Base-by-base conservation (phyloP, 2,797 vertebrate species). In the Anniella stebbinsi region DNA sequence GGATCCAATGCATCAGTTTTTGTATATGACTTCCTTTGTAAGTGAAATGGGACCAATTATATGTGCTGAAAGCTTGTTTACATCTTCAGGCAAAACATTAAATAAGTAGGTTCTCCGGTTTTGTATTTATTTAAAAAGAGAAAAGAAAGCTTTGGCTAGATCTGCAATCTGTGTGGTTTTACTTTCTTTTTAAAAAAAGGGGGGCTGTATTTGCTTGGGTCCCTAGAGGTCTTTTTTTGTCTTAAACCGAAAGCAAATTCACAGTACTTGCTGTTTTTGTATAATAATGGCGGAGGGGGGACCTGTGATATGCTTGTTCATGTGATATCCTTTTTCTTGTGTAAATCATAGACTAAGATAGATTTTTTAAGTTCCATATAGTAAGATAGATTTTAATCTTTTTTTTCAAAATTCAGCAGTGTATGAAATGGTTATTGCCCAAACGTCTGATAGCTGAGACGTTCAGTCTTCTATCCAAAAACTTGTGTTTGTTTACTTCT, bases 51-150 rank as follows among this genome's bases (percentile, higher is more conserved):
- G 95, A 57, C 89, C 96, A 97, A 97, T 98, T 97, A 97, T 72
- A 96, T 93, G 96, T 97, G 96, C 93, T 97, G 97, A 98, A 97
- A 97, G 93, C 88, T 95, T 93, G 87, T 95, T 86, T 88, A 94
- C 84, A 75, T 93, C 87, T 90, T 93, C 75, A 87, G 95, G 87
- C 91, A 87, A 88, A 93, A 78, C 78, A 91, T 87, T 94, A 0
- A 88, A 87, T 89, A 45, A 88, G 82, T 89, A 91, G 80, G 21
- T 69, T 36, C 48, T 21, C 45, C 76, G 78, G 60, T 57, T 82
- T 82, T 87, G 41, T 86, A 13, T 54, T 48, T 69, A 4, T 76
- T 41, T 80, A 45, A 28, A 57, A 33, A 72, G 2, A 11, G 28
- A 25, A 36, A n/a, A 67, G 25, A 72, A 41, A 75, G 45, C 80